Base-by-base conservation (phyloP, 2,113 vertebrate species). In the Archilochus colubris region DNA sequence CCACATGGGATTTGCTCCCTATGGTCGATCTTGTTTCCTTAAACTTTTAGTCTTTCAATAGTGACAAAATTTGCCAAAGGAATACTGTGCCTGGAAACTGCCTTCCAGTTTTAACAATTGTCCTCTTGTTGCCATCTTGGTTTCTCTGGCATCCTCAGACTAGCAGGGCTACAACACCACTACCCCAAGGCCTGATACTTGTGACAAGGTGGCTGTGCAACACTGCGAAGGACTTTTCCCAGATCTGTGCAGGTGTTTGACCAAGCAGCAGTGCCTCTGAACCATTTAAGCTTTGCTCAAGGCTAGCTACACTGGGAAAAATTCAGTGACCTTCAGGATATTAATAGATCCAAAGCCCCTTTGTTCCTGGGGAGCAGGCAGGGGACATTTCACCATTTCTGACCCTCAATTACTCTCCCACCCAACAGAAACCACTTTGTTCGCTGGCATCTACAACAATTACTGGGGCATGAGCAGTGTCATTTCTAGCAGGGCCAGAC, bases 281-380 rank as follows among this genome's bases (percentile, higher is more conserved):
- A 50, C 40, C 57, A 20, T 50, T 83, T 53, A 58, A 75, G 70
- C 22, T 80, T 67, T 91, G 31, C 68, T 91, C 68, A 82, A 86
- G 76, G 82, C 54, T n/a, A 70, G 61, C 76, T 70, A 70, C n/a
- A 17, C 11, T 5, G 3, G 43, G 36, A 95, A 89, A 38, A 94
- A 82, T 70, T 76, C 66, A 21, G 28, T 78, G 55, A 96, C 91
- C 74, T 92, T 88, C 77, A 78, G 54, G 68, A 83, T 82, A 86
- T 85, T 48, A 94, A 93, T 53, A 94, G 80, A 85, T 66, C 46
- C 46, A 40, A 74, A 83, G 21, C 28, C 53, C 23, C 33, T 93
- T 81, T 88, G 44, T 55, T 70, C 53, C 54, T 43, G 30, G 23
- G 82, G 53, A 44, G 44, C 1, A 3, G 64, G 76, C 40, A 86